Percentiles rank a stretch among this genome's conserved stretches.
These are phyloP conservation scores for Sylvietta virens DNA, from an alignment of 2,113 vertebrate species.

Conservation along the genomic window DNA sequence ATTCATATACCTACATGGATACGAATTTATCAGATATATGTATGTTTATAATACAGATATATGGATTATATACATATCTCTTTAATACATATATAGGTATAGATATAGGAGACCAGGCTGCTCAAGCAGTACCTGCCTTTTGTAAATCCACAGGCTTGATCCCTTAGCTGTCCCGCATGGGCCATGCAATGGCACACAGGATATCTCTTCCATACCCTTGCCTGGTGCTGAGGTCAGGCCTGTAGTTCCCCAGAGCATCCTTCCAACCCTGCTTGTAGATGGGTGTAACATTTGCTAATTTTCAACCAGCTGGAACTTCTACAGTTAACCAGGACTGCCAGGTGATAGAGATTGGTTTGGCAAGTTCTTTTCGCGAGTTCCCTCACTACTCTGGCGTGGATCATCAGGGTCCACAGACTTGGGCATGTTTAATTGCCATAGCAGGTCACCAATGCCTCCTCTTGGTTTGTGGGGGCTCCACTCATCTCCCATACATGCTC, in stretches of 20 bases:
- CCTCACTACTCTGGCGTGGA: neutral
- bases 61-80: neutral
- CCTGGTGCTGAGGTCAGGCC: neutral
- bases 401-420: neutral
- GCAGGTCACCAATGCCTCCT: neutral
- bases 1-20: neutral
- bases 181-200: neutral
- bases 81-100: neutral
- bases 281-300: neutral
- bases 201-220: neutral
- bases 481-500: neutral
- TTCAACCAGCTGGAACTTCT: neutral
- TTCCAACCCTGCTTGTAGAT: neutral
- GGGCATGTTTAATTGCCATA: neutral
- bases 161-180: neutral
- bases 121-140: neutral
- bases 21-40: neutral
- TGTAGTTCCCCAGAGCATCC: accelerated
- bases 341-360: neutral
- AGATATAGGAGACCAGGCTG: neutral
- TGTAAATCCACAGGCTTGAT: neutral
- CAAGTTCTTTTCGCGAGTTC: neutral
- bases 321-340: neutral
- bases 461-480: neutral
- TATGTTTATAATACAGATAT: neutral